Conservation (phyloP, 2,113 vertebrate genomes). For the Arvicanthis niloticus region DNA sequence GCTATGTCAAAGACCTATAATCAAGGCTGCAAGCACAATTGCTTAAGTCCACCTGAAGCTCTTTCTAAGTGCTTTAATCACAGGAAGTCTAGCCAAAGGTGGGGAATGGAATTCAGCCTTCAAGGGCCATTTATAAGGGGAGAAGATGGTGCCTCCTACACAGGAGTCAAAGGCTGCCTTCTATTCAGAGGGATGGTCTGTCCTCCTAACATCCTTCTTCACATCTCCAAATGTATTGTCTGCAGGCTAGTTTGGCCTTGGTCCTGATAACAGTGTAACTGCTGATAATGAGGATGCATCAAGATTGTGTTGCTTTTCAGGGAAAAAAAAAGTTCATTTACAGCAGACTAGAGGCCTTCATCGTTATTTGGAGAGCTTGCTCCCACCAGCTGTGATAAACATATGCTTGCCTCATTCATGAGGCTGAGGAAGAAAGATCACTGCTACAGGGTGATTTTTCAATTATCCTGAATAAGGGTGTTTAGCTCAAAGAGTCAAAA, state of each 20-base stretch:
- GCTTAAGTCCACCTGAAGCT: not conserved
- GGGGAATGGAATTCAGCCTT: not conserved
- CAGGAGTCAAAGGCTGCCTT: not conserved
- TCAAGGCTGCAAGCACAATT: not conserved
- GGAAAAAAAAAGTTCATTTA: not conserved
- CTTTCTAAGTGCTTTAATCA: not conserved
- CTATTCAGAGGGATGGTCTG: not conserved
- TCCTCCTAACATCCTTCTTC: not conserved
- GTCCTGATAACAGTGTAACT: conserved; percentile 50
- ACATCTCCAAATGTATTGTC: conserved; percentile 20
- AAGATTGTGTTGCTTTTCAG: not conserved
- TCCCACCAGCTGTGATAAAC: not conserved
- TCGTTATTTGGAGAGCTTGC: not conserved
- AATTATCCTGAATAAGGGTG: conserved; percentile 21
- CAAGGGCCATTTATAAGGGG: not conserved
- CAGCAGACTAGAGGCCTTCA: not conserved
- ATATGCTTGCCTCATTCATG: not conserved
- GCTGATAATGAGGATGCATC: conserved; percentile 28
- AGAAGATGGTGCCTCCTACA: not conserved
- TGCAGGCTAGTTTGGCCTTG: not conserved
- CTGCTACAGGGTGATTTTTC: not conserved
- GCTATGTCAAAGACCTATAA: not conserved
- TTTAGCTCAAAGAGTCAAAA: conserved; percentile 33
- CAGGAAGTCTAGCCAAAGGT: not conserved
- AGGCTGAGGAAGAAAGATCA: not conserved